Evolutionary conservation across 2,888 invertebrate genomes (phyloP), one percentile per base, ranked within the genome.

Genomic region (Chorisops tibialis): DNA sequence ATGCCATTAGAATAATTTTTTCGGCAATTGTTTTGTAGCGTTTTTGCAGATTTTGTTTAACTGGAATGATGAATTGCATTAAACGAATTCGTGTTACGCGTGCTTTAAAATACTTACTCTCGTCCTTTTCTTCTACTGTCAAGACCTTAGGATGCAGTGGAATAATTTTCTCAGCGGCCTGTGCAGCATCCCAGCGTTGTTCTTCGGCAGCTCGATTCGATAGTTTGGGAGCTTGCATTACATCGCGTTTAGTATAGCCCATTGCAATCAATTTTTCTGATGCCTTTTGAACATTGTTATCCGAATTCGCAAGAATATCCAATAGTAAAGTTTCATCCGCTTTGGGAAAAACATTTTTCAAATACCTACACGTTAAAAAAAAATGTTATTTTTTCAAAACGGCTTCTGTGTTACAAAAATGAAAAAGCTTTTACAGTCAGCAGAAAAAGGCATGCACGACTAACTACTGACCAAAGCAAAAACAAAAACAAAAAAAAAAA

Each of bases 321-420:
- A 94, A 81, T 30, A 95, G 85, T 45, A 93, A 76, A 19, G 90
- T 91, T 75, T 94, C 94, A 71, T 95, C 94, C 0, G 91, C 93
- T 77, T 91, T 88, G 0, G 93, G 91, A 75, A 93, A 95, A 70
- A 94, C 86, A 71, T 89, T 91, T 79, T 94, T 95, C 80, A 95
- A 83, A 78, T 94, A 94, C 80, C 93, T 93, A 79, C 59, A 30
- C 30, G 7, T 9, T 77, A 24, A 12, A 21, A 22, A 35, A n/a
- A 35, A 43, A 38, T 60, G n/a, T 12, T 19, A 47, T 22, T 24
- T 24, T 18, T 14, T 41, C 6, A 4, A 11, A 38, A 43, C 21
- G 37, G 22, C 19, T 41, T 22, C 16, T 56, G 9, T 22, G 18
- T n/a, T 18, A 30, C 6, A 6, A 12, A 41, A 41, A 19, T 47